Base-by-base conservation (phyloP, 1,140 invertebrate genomes). In the Papilio polyxenes region DNA sequence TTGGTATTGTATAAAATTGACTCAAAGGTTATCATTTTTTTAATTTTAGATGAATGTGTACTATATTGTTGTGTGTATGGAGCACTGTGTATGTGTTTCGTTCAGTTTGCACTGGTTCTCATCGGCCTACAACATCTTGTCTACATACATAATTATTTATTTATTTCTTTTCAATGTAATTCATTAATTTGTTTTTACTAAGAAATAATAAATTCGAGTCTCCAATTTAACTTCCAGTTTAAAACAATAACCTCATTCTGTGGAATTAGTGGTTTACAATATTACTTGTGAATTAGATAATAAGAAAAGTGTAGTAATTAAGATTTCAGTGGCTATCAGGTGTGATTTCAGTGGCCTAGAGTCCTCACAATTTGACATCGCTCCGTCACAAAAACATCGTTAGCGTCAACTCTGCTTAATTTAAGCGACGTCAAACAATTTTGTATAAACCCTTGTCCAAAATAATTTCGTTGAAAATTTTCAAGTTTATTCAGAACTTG, bases 401-500 rank as follows among this genome's bases (percentile, higher is more conserved):
- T 72, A 72, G 65, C 65, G 65, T 37, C 65, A 37, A 11, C 65
- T 72, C 65, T 72, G 2, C 31, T 72, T 72, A 72, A 72, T 72
- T 72, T 13, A 72, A 69, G 31, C 65, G 65, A 72, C 23, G 10
- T 72, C 23, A 72, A 72, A 72, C 65, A 72, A 72, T 72, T 72
- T 72, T 72, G 17, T 72, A 40, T 72, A 72, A 72, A 37, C 31
- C 65, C 65, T 72, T 37, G 37, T 72, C 65, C 37, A 72, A 72
- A 40, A 23, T 72, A 40, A 72, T 72, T 72, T 37, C 15, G 65
- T 72, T 72, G 23, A 72, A 72, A 72, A 72, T 37, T 4, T 37
- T 72, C 31, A 72, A 72, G 65, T 72, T 72, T 72, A 37, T 72
- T 37, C 31, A 72, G 65, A 72, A 72, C 65, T 72, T 72, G 65